Evolutionary conservation across 2,888 invertebrate species (phyloP), one percentile per base, ranked within the genome.

Genomic region (Tetrapedia diversipes): DNA sequence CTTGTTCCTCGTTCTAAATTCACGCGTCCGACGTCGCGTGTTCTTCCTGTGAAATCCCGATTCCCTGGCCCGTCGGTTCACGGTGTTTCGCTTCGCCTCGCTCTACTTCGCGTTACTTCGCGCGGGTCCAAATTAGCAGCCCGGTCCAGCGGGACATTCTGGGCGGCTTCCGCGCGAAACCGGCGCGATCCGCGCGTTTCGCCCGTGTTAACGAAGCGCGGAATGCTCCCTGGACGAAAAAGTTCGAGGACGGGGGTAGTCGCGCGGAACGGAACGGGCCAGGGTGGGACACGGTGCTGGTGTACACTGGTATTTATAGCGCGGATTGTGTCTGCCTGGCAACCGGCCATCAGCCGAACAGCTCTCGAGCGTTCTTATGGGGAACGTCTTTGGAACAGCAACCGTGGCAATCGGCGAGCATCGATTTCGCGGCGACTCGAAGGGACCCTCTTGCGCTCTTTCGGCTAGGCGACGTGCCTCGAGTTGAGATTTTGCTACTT

Each of bases 301-400:
- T 79, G 79, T 82, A 77, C 81, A 84, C 78, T 77, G 84, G 90
- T 91, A 91, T 91, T 91, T 90, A 90, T 90, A 90, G 91, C 88
- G 86, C 86, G 89, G 89, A 90, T 90, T 89, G 90, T 89, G 90
- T 90, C 90, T 90, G 89, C 85, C 86, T 90, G 91, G 91, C 90
- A 88, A 78, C 64, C 41, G 64, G 84, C 84, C 84, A 84, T 78
- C 78, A 22, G 68, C 59, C 68, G 73, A 76, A 65, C 82, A 70
- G 76, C 73, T 79, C 74, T 60, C 61, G 51, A 70, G 69, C 66
- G 56, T 69, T n/a, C 78, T 70, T 80, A 81, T 76, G 77, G 73
- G 79, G 74, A 69, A 65, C 59, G 49, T 68, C 57, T 66, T 53
- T 47, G 39, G 29, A 56, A 69, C 49, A 51, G 43, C 59, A 37